Evolutionary conservation across 1,140 invertebrate species (phyloP).

Genomic region (Drosophila triauraria): DNA sequence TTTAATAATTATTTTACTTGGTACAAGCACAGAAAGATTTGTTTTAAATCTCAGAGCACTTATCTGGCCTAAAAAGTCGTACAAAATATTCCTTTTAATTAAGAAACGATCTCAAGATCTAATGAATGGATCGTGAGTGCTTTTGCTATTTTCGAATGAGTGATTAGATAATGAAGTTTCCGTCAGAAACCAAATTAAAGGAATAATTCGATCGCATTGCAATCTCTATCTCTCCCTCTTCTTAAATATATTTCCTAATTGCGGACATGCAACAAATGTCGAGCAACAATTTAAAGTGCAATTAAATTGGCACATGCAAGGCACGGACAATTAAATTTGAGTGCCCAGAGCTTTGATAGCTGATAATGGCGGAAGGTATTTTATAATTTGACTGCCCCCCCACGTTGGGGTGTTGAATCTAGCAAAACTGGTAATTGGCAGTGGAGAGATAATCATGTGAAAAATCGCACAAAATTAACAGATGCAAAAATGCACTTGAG

Average conservation of each 20-base stretch:
- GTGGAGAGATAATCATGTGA: conserved; percentile 65
- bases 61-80: background rate
- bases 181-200: conserved; percentile 12
- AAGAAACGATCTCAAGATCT: conserved; percentile 37
- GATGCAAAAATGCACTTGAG: conserved; percentile 44
- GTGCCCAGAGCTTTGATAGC: conserved; percentile 33
- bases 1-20: conserved; percentile 11
- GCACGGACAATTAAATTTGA: conserved; percentile 47
- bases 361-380: conserved; percentile 18
- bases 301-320: conserved; percentile 52
- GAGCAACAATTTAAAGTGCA: conserved; percentile 45
- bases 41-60: conserved; percentile 3
- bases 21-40: background rate
- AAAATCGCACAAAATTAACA: conserved; percentile 69
- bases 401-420: conserved; percentile 34
- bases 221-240: background rate
- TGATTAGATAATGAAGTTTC: conserved; percentile 15
- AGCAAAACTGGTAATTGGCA: conserved; percentile 68
- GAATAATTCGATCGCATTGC: conserved; percentile 15
- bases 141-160: background rate
- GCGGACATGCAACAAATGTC: conserved; percentile 50
- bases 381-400: conserved; percentile 5
- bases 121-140: conserved; percentile 8
- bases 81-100: conserved; percentile 30
- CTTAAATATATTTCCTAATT: background rate